Conservation (phyloP, 2,113 vertebrate species). For the Nibea albiflora region DNA sequence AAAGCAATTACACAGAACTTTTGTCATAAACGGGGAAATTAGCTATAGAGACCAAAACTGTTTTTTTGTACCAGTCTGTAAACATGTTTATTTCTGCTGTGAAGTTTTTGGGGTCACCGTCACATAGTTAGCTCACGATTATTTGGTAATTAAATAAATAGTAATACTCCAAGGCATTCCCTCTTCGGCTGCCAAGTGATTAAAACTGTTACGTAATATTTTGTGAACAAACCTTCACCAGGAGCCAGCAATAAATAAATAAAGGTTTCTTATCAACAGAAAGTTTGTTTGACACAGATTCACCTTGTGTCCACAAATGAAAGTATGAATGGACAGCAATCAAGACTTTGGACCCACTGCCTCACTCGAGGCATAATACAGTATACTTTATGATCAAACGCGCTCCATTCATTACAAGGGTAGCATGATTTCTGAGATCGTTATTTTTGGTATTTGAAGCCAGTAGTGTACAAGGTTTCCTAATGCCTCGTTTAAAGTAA, state of each 20-base stretch:
- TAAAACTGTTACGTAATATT: neutral
- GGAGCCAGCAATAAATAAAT: no score
- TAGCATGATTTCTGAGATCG: neutral
- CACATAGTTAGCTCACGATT: neutral
- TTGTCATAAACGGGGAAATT: no score
- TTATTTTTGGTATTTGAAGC: neutral
- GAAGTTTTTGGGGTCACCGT: no score
- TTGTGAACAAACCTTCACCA: neutral
- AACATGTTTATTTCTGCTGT: no score
- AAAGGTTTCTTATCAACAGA: neutral
- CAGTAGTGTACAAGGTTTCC: neutral
- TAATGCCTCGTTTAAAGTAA: slow-evolving; percentile 6
- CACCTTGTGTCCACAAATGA: neutral
- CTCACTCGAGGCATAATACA: neutral
- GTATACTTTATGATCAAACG: neutral
- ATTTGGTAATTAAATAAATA: neutral
- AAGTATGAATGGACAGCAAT: neutral
- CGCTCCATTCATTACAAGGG: neutral
- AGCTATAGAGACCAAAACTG: no score
- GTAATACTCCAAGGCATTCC: neutral
- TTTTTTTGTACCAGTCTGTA: no score
- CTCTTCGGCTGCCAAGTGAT: slow-evolving; percentile 1
- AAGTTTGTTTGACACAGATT: neutral
- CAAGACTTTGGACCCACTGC: no score
- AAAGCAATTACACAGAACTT: no score